These are phyloP conservation scores for Eriocheir sinensis DNA, from an alignment of 1,140 invertebrate species.

Conservation along the genomic window DNA sequence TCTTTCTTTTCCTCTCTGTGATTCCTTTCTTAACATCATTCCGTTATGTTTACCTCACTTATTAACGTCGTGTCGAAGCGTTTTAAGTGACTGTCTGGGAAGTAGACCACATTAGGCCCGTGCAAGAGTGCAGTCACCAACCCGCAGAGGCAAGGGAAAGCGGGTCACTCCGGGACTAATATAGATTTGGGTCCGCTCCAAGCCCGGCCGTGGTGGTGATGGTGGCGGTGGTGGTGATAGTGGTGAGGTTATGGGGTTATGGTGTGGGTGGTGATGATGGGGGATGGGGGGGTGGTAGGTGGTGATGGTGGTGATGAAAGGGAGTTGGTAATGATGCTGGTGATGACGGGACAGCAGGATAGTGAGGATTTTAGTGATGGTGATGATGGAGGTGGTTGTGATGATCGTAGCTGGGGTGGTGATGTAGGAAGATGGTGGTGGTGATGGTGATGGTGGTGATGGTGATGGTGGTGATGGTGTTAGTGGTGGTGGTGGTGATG, in stretches of 20 bases:
- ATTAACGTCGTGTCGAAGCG: too few relatives aligned
- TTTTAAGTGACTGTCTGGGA: background rate
- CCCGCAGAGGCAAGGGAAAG: background rate
- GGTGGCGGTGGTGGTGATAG: background rate
- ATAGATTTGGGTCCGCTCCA: background rate
- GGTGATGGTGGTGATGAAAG: background rate
- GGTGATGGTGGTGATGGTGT: background rate
- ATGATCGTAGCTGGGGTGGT: background rate
- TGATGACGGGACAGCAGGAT: background rate
- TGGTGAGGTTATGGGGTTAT: background rate
- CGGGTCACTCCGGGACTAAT: background rate
- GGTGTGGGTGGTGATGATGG: background rate
- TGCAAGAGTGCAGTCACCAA: background rate
- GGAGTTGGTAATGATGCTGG: background rate
- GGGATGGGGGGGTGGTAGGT: background rate
- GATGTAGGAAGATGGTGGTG: background rate
- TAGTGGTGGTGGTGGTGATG: background rate
- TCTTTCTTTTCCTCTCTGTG: background rate
- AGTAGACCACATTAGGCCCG: background rate
- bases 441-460: background rate
- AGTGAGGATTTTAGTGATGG: background rate
- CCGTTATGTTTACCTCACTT: too few relatives aligned
- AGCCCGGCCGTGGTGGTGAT: background rate
- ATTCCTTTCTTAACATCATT: too few relatives aligned
- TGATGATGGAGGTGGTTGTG: background rate